phyloP scores from a whole-genome alignment of 1,140 invertebrate species.

The Ceratina calcarata region DNA sequence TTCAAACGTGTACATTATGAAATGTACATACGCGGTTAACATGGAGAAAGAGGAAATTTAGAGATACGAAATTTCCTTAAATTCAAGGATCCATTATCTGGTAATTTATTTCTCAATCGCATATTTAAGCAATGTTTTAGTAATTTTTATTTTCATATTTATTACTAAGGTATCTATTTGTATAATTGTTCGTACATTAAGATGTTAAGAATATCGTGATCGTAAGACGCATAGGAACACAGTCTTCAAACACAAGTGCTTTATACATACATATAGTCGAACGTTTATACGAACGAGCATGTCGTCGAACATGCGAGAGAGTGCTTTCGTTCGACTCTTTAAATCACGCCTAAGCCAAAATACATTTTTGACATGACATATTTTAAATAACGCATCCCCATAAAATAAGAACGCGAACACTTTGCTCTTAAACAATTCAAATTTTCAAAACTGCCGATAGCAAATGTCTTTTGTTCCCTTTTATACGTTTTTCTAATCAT shows the following conservation, averaged over 20 bases:
- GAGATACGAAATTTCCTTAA: neutral
- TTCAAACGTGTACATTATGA: conserved; percentile 23
- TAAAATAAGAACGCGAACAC: conserved; percentile 1
- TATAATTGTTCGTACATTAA: conserved; percentile 6
- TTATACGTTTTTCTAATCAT: conserved; percentile 55
- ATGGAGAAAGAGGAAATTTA: neutral
- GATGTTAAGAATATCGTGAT: conserved; percentile 7
- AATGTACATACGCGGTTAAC: conserved; percentile 17
- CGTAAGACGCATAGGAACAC: neutral
- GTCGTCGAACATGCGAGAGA: conserved; percentile 6
- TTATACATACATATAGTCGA: conserved; percentile 15
- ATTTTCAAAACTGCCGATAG: conserved; percentile 33
- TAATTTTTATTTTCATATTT: conserved; percentile 39
- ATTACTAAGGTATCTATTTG: conserved; percentile 11
- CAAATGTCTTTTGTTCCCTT: conserved; percentile 33
- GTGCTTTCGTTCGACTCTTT: conserved; percentile 8
- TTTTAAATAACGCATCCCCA: conserved; percentile 28
- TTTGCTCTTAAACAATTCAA: conserved; percentile 6
- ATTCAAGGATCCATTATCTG: neutral
- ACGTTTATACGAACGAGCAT: neutral
- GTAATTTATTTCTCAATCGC: conserved; percentile 20
- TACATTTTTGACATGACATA: conserved; percentile 34
- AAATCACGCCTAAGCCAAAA: neutral
- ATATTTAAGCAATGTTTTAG: conserved; percentile 1
- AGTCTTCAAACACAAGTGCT: conserved; percentile 25